Evolutionary conservation across 2,113 vertebrate genomes (phyloP).

Genomic region (Nestor notabilis): DNA sequence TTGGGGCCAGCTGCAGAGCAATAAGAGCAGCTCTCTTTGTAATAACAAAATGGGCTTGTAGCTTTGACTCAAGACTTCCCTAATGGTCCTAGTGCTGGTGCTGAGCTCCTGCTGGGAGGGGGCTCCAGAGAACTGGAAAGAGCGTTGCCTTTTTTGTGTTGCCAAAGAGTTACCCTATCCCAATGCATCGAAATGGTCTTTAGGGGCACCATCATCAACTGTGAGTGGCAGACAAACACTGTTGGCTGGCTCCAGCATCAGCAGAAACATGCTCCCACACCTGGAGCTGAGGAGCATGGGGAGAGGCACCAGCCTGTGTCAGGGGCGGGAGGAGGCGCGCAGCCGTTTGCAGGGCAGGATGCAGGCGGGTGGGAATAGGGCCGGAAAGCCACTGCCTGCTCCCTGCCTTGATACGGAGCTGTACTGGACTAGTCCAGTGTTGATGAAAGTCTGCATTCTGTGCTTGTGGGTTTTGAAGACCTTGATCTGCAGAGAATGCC

Average conservation of each 20-base stretch:
- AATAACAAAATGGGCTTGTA: not conserved
- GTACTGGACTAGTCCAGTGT: not conserved
- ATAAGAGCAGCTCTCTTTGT: accelerated
- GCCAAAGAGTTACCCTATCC: conserved; percentile 30
- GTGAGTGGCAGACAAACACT: accelerated
- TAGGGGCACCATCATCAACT: conserved; percentile 22
- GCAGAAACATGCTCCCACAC: not conserved
- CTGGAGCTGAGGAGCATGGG: not conserved
- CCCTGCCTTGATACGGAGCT: not conserved
- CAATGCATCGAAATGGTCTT: conserved; percentile 1
- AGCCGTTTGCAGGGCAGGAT: not conserved
- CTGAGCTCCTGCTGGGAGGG: conserved; percentile 44
- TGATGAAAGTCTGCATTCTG: accelerated
- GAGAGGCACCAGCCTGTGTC: not conserved
- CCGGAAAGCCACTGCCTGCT: not conserved
- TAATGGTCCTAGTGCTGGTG: not conserved
- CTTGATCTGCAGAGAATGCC: not conserved
- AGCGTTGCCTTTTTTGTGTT: not conserved
- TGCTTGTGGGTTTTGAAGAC: not conserved
- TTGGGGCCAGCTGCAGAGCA: not conserved
- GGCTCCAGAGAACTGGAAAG: not conserved
- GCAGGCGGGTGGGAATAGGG: not conserved
- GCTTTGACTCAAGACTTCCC: conserved; percentile 9
- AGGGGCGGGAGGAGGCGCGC: too few species aligned
- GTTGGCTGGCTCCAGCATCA: not conserved